Evolutionary conservation across 2,888 invertebrate species (phyloP).

Genomic region (Amphipoea lucens): DNA sequence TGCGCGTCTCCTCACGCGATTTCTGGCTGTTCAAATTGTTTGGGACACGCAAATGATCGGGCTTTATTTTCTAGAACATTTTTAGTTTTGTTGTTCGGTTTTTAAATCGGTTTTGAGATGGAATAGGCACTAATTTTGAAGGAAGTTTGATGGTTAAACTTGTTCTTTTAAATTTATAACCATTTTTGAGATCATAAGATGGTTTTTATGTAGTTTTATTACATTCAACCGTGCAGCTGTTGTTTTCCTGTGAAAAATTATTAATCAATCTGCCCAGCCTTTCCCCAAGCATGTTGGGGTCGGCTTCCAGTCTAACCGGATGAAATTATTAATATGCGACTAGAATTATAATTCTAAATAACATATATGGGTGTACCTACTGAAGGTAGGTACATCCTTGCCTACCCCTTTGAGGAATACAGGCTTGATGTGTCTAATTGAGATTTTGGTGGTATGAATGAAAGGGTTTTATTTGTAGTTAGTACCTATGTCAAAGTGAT

Average conservation of each 20-base stretch:
- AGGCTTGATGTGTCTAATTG: background rate
- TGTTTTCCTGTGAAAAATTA: background rate
- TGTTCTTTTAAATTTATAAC: background rate
- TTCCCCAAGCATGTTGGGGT: background rate
- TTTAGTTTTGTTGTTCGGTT: slow-evolving; percentile 51
- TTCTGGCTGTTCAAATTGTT: slow-evolving; percentile 81
- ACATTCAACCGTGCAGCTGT: background rate
- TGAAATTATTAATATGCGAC: background rate
- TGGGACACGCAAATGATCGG: slow-evolving; percentile 81
- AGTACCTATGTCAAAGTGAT: background rate
- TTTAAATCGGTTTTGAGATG: slow-evolving; percentile 51
- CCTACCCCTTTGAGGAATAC: background rate
- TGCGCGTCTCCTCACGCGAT: slow-evolving; percentile 84
- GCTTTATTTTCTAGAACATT: slow-evolving; percentile 64
- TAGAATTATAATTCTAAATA: background rate
- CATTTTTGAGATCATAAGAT: background rate
- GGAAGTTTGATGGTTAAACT: slow-evolving; percentile 4
- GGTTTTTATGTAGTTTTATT: background rate
- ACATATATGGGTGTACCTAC: background rate
- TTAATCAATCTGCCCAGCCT: background rate
- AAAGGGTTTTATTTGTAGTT: background rate
- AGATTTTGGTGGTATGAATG: background rate
- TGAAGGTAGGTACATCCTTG: background rate
- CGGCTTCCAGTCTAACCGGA: background rate
- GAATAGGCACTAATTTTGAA: slow-evolving; percentile 20